Conservation (phyloP, 2,797 vertebrate species). For the Chelonia mydas region DNA sequence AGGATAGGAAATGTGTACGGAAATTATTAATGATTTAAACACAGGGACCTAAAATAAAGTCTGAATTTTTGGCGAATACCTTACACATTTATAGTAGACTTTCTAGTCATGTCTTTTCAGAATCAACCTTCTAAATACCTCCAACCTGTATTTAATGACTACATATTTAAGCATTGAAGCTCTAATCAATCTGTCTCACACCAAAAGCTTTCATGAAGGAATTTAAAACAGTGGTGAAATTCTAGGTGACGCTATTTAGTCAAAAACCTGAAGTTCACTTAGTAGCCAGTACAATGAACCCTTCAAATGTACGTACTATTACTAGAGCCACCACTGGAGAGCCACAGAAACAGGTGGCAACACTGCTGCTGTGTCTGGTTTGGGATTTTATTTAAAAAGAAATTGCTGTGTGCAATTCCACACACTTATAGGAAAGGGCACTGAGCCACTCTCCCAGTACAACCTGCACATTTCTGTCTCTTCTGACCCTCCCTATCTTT, state of each 20-base stretch:
- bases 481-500: background rate
- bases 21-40: background rate
- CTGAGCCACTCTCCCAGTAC: background rate
- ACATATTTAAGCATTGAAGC: background rate
- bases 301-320: background rate
- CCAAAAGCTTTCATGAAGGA: background rate
- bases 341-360: background rate
- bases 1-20: rapidly evolving
- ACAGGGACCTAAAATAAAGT: background rate
- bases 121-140: background rate
- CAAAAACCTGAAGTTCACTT: background rate
- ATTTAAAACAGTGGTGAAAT: background rate
- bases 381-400: background rate
- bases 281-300: background rate
- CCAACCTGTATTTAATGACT: background rate
- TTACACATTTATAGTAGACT: background rate
- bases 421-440: rapidly evolving
- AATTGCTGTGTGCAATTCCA: background rate
- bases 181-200: background rate
- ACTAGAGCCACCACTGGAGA: background rate
- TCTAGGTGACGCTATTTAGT: background rate
- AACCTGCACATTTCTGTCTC: background rate
- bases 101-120: background rate
- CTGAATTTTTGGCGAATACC: background rate
- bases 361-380: background rate